A percentile compares a stretch with the other conserved stretches of the same genome.
Conservation (phyloP, 2,888 invertebrate genomes). For the Ecdyonurus torrentis region DNA sequence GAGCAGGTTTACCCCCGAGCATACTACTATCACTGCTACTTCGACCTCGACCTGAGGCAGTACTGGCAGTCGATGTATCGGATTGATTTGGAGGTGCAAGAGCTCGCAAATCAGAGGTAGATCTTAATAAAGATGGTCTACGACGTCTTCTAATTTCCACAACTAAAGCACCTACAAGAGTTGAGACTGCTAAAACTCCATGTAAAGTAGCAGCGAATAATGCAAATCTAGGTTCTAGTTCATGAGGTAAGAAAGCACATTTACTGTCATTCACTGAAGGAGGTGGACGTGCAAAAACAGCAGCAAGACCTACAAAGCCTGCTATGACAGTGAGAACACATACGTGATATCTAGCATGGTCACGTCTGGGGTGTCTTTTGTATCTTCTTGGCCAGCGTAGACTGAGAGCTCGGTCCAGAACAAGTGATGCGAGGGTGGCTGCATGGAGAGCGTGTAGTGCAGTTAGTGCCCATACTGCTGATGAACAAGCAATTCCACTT, state of each 20-base stretch:
- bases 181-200: constrained; percentile 29
- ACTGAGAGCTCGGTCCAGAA: constrained; percentile 29
- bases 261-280: constrained; percentile 16
- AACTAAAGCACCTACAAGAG: constrained; percentile 25
- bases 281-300: constrained; percentile 27
- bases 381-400: constrained; percentile 22
- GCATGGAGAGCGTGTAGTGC: constrained; percentile 34
- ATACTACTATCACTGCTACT: neutral
- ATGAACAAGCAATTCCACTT: constrained; percentile 22
- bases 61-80: constrained; percentile 17
- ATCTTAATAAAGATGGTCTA: constrained; percentile 14
- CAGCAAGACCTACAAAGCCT: constrained; percentile 34
- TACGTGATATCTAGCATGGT: constrained; percentile 28
- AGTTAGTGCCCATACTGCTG: constrained; percentile 31
- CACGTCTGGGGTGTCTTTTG: constrained; percentile 20
- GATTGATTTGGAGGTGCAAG: constrained; percentile 16
- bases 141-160: neutral
- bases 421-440: constrained; percentile 30
- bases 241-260: constrained; percentile 31
- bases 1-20: neutral
- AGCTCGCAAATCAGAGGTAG: constrained; percentile 15
- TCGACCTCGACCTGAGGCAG: constrained; percentile 11
- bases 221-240: constrained; percentile 30
- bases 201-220: constrained; percentile 34
- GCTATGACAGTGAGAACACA: constrained; percentile 33